Percentiles rank a stretch among this genome's conserved stretches.
Conservation (phyloP, 2,797 vertebrate species). For the Steatocranus sp. region DNA sequence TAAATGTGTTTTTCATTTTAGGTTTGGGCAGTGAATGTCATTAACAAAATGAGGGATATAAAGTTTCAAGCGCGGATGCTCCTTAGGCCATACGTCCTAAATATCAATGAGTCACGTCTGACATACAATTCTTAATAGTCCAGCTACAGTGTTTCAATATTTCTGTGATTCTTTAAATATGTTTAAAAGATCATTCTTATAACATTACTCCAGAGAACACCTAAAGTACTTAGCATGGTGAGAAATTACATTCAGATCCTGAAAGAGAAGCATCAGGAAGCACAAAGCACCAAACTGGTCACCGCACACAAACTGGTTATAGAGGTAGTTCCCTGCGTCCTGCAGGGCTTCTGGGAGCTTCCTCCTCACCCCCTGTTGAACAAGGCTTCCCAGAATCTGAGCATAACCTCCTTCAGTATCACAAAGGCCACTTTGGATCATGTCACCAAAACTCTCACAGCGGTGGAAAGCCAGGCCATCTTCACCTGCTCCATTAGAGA, state of each 20-base stretch:
- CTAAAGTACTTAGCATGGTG: not conserved
- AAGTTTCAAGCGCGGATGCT: rapidly evolving
- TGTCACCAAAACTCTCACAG: not conserved
- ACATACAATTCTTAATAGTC: not conserved
- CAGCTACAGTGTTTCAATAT: not conserved
- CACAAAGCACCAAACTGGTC: not conserved
- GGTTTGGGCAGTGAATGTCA: not conserved
- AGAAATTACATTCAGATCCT: not conserved
- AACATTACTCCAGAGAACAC: not conserved
- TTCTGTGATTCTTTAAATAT: not conserved
- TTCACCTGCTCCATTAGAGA: not conserved
- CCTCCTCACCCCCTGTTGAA: not conserved
- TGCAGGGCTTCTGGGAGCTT: not conserved
- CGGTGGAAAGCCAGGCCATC: not conserved
- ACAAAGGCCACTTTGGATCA: not conserved
- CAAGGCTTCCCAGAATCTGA: not conserved
- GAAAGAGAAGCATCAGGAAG: not conserved
- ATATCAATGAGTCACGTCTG: not conserved
- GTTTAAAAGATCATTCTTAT: not conserved
- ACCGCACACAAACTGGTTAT: not conserved
- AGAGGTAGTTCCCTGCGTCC: not conserved
- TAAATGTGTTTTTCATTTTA: not conserved
- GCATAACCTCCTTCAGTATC: not conserved
- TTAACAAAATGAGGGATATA: not conserved
- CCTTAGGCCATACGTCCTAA: not conserved